phyloP scores from a whole-genome alignment of 2,113 vertebrate genomes.

The Irena cyanogastra region DNA sequence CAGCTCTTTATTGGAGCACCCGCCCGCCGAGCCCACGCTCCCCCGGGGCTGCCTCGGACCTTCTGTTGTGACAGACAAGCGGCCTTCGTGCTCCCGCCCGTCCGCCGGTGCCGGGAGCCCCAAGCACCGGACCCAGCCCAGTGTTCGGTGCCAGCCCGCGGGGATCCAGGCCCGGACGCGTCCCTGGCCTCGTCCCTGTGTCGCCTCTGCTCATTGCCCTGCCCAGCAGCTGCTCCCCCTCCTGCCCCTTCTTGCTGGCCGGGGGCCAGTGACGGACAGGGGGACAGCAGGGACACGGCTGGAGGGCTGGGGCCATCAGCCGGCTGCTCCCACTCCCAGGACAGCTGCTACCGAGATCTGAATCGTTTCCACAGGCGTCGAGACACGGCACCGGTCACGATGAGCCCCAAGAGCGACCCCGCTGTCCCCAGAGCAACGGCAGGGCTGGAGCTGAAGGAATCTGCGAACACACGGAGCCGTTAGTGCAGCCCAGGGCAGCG shows the following conservation, averaged over 20 bases:
- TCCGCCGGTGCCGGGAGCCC: neutral
- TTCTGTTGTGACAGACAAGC: neutral
- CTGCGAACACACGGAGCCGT: neutral
- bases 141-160: neutral
- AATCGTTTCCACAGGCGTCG: conserved; percentile 1
- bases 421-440: neutral
- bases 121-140: neutral
- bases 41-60: neutral
- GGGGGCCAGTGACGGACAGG: neutral
- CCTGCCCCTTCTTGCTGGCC: neutral
- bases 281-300: neutral
- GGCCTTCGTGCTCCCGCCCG: neutral
- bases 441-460: accelerated
- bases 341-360: neutral
- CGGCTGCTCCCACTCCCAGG: neutral
- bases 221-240: neutral
- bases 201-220: neutral
- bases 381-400: neutral
- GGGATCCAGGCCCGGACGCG: neutral
- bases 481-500: accelerated
- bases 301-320: accelerated
- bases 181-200: too few species aligned
- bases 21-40: neutral
- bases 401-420: conserved; percentile 8
- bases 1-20: neutral